Conservation (phyloP, 30 jellyfish, hydroid and myxozoan genomes). For the Catostylus mosaicus region DNA sequence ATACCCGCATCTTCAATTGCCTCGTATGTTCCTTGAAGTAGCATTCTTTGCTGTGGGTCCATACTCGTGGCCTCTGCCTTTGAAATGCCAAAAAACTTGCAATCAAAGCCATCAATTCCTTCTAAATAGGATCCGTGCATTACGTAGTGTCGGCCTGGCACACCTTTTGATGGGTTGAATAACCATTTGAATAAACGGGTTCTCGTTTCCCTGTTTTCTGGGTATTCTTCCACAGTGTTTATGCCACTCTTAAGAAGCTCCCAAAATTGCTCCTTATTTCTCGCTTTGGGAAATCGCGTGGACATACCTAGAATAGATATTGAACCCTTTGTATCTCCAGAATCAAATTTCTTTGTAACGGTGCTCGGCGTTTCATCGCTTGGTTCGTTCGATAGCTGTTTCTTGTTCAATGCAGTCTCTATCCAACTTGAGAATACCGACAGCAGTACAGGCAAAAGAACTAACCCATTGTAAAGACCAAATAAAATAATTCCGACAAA, state of each 20-base stretch:
- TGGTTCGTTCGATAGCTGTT: neutral
- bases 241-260: slow-evolving; percentile 29
- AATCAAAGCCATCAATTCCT: slow-evolving; percentile 41
- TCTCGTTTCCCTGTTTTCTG: slow-evolving; percentile 13
- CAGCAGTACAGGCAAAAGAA: slow-evolving; percentile 58
- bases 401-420: neutral
- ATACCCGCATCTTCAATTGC: slow-evolving; percentile 71
- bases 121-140: slow-evolving; percentile 57
- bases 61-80: slow-evolving; percentile 45
- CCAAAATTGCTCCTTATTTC: slow-evolving; percentile 49
- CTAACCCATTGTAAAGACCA: slow-evolving; percentile 69
- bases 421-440: slow-evolving; percentile 30
- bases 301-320: slow-evolving; percentile 52
- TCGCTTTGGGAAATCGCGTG: slow-evolving; percentile 54
- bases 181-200: neutral
- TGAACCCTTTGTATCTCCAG: neutral
- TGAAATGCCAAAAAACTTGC: slow-evolving; percentile 61
- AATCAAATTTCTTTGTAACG: neutral
- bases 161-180: slow-evolving; percentile 36
- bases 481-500: slow-evolving; percentile 56
- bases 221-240: slow-evolving; percentile 43
- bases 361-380: neutral
- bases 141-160: slow-evolving; percentile 51
- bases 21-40: slow-evolving; percentile 68
- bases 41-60: slow-evolving; percentile 69